phyloP scores from a whole-genome alignment of 2,888 invertebrate species.

The Drosophila lutescens region DNA sequence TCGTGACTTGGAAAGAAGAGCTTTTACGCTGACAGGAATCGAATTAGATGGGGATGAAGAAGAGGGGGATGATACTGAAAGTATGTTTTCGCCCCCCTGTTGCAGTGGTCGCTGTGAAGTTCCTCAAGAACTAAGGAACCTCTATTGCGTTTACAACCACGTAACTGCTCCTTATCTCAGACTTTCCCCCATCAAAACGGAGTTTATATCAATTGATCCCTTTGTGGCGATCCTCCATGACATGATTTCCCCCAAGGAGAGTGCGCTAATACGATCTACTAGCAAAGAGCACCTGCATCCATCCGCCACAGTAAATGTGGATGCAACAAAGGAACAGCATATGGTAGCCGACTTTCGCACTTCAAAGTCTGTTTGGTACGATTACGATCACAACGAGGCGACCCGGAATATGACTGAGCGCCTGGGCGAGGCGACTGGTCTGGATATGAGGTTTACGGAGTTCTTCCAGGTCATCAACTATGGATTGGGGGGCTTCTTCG shows the following conservation, averaged over 20 bases:
- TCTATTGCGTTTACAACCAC: conserved; percentile 57
- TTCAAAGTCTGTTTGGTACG: conserved; percentile 86
- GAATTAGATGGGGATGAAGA: neutral
- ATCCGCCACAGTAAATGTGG: conserved; percentile 86
- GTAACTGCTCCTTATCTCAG: conserved; percentile 37
- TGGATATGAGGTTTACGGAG: conserved; percentile 88
- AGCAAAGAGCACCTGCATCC: conserved; percentile 84
- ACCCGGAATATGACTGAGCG: conserved; percentile 86
- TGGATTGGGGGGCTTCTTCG: conserved; percentile 98
- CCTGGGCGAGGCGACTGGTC: conserved; percentile 87
- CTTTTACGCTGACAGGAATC: neutral
- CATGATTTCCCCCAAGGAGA: conserved; percentile 85
- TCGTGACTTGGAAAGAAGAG: neutral
- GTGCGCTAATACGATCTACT: conserved; percentile 63
- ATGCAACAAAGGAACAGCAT: conserved; percentile 85
- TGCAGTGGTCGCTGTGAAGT: conserved; percentile 25
- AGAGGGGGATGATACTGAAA: rapidly evolving
- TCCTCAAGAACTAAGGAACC: neutral
- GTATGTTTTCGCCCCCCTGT: conserved; percentile 2
- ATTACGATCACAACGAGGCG: conserved; percentile 22
- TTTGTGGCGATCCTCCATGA: conserved; percentile 85
- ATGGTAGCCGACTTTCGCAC: conserved; percentile 89
- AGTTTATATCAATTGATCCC: conserved; percentile 85
- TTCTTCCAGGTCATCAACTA: conserved; percentile 98
- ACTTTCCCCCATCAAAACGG: conserved; percentile 84